Conservation (phyloP, 1,140 invertebrate species). For the Sitodiplosis mosellana region DNA sequence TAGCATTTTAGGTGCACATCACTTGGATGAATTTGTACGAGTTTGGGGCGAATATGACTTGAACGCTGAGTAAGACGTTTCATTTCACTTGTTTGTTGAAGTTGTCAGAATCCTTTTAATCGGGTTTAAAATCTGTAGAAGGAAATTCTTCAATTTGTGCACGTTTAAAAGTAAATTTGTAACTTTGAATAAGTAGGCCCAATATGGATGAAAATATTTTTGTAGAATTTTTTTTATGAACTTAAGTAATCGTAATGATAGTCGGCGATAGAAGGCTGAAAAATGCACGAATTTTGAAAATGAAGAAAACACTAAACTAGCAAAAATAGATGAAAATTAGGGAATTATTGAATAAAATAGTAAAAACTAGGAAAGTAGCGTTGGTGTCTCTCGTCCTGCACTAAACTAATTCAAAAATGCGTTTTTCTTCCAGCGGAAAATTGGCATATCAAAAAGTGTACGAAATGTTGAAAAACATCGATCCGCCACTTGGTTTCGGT, state of each 20-base stretch:
- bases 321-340: too few relatives aligned
- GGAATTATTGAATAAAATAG: too few relatives aligned
- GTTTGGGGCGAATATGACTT: conserved; percentile 99
- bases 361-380: not conserved
- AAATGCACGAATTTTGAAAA: too few relatives aligned
- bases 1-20: conserved; percentile 97
- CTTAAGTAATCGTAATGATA: too few relatives aligned
- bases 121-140: too few relatives aligned
- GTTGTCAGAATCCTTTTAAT: too few relatives aligned
- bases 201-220: too few relatives aligned
- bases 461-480: conserved; percentile 99
- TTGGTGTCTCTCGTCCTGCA: not conserved
- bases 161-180: too few relatives aligned
- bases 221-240: too few relatives aligned
- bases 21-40: conserved; percentile 97
- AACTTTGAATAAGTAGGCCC: too few relatives aligned
- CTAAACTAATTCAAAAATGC: not conserved
- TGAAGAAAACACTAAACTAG: too few relatives aligned
- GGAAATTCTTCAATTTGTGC: not conserved
- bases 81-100: conserved; percentile 12
- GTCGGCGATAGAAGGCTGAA: too few relatives aligned
- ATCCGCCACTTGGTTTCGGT: conserved; percentile 97
- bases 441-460: conserved; percentile 99
- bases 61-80: conserved; percentile 83
- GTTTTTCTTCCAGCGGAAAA: conserved; percentile 55